A percentile compares a stretch with the other conserved stretches of the same genome.
Conservation (phyloP, 2,113 vertebrate genomes). For the Leiothrix lutea region DNA sequence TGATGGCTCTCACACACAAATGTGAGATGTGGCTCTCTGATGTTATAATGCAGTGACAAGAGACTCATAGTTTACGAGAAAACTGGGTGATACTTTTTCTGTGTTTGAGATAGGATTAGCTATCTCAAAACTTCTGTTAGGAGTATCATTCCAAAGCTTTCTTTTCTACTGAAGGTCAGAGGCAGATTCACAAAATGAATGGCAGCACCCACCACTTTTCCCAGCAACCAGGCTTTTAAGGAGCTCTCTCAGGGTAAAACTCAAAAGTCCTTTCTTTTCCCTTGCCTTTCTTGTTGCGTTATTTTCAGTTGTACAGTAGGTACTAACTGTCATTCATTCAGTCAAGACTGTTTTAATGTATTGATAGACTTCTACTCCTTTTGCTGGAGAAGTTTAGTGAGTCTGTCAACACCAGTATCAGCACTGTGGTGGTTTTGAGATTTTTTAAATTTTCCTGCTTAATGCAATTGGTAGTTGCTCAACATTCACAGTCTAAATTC, state of each 20-base stretch:
- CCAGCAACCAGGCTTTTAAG: not conserved
- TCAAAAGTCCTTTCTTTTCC: not conserved
- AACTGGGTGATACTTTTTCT: not conserved
- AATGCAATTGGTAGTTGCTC: not conserved
- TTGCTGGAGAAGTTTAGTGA: not conserved
- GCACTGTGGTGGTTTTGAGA: not conserved
- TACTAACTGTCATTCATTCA: not conserved
- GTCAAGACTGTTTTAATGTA: not conserved
- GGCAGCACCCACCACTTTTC: not conserved
- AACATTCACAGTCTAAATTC: not conserved
- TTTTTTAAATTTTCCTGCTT: not conserved
- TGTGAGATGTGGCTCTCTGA: accelerated
- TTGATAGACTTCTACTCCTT: not conserved
- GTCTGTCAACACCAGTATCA: not conserved
- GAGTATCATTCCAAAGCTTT: not conserved
- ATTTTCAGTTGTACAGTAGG: not conserved
- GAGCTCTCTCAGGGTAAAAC: not conserved
- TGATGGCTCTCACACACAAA: too few relatives aligned
- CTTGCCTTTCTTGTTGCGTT: not conserved
- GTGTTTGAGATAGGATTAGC: not conserved
- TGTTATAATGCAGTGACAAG: not conserved
- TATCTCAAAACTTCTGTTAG: not conserved
- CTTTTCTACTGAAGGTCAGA: not conserved
- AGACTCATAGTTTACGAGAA: not conserved
- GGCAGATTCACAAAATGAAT: not conserved